Percentiles rank a stretch among this genome's conserved stretches.
These are phyloP conservation scores for Neopelma chrysocephalum DNA, from an alignment of 2,797 vertebrate species.

Conservation along the genomic window DNA sequence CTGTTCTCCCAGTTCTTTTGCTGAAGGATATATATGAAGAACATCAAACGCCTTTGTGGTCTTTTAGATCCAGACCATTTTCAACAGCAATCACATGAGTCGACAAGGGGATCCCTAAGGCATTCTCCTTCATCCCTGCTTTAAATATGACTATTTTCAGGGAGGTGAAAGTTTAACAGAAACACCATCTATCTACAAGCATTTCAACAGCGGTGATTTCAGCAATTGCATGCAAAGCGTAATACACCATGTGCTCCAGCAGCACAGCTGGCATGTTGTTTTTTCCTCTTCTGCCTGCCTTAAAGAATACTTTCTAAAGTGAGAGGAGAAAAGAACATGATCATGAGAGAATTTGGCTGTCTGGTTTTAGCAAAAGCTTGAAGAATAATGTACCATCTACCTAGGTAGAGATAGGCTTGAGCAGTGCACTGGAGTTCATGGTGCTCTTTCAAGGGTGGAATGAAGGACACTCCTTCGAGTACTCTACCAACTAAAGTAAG, in stretches of 20 bases:
- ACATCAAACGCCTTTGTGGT: slow-evolving; percentile 65
- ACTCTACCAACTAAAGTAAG: neutral
- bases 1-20: slow-evolving; percentile 61
- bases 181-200: neutral
- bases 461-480: neutral
- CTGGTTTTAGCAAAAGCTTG: neutral
- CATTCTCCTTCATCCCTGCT: slow-evolving; percentile 34
- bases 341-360: neutral
- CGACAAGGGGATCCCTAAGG: slow-evolving; percentile 46
- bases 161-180: slow-evolving; percentile 51
- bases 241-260: neutral
- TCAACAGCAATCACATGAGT: slow-evolving; percentile 53
- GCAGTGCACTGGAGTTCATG: neutral
- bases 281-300: neutral
- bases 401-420: neutral
- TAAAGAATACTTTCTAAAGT: neutral
- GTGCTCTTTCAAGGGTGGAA: neutral
- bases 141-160: neutral
- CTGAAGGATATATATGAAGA: slow-evolving; percentile 55
- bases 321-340: neutral
- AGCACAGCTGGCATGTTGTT: neutral
- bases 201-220: neutral
- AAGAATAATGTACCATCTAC: neutral
- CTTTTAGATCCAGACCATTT: slow-evolving; percentile 62
- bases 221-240: neutral